Evolutionary conservation across 2,888 invertebrate genomes (phyloP), one percentile per base, ranked within the genome.

Genomic region (Masnerella sp.): DNA sequence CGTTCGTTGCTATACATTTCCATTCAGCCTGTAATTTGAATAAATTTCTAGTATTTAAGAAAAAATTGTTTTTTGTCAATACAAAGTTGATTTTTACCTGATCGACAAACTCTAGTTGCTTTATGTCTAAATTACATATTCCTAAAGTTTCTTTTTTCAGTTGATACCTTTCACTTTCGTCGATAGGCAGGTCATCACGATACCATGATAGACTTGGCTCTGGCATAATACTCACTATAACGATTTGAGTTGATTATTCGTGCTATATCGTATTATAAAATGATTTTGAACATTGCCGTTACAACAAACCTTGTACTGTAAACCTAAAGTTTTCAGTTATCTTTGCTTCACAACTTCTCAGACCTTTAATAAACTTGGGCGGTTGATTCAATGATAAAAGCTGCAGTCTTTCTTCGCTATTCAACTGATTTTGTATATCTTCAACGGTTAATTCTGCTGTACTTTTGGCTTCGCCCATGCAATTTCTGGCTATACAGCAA

Each of bases 1-100:
- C 95, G 84, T 96, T 96, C 65, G 93, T 92, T 5, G 95, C 96
- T 2, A 96, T 93, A 84, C 96, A 96, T 85, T 96, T 96, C 96
- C 96, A 96, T 84, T 96, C 96, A 0, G 95, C 95, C 87, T 90
- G 77, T 5, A 75, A 58, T 34, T 34, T 51, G 8, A 2, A 18
- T 20, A 11, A 34, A 1, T 32, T 34, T 14, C 14, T 34, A 34
- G n/a, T 28, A 32, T 34, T n/a, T 30, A 22, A 17, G 11, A 14
- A 5, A n/a, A n/a, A n/a, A n/a, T n/a, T n/a, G n/a, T n/a, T n/a
- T 11, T 15, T 22, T 36, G 11, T 51, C 8, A 36, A 36, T 8
- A 14, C 15, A 25, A 11, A 2, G 5, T 28, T 4, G 17, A 17
- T 15, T 74, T 77, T 77, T 76, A 88, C 89, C 88, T 96, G 95